These are phyloP conservation scores for Chanos chanos DNA, from an alignment of 2,797 vertebrate species.

Conservation along the genomic window DNA sequence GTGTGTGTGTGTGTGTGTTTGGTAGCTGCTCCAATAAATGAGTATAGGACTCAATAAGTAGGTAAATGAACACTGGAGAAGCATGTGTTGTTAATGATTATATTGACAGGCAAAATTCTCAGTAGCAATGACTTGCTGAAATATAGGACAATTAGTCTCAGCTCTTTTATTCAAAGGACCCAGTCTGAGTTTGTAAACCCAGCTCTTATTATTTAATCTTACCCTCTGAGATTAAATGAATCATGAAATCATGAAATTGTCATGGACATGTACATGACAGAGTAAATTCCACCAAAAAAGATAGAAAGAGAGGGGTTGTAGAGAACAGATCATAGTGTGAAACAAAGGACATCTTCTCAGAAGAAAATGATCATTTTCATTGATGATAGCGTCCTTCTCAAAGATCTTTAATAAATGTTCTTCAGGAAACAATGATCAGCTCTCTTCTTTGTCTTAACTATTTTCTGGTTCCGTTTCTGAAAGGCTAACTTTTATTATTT, in stretches of 20 bases:
- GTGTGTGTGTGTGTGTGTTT: neutral
- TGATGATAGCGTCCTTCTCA: constrained; percentile 1
- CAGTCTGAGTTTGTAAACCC: no score
- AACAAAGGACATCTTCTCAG: constrained; percentile 10
- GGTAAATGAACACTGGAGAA: no score
- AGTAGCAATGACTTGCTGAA: no score
- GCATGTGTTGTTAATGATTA: no score
- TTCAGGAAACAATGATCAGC: constrained; percentile 20
- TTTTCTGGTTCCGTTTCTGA: constrained; percentile 18
- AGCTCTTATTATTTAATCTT: no score
- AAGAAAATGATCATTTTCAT: constrained; percentile 17
- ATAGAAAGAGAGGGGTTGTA: neutral
- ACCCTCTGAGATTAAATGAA: no score
- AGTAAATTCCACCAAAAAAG: neutral
- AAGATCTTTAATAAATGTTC: constrained; percentile 24
- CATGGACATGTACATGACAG: no score
- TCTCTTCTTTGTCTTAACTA: constrained; percentile 8
- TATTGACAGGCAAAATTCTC: no score
- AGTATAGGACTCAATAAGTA: no score
- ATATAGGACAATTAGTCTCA: no score
- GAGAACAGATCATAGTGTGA: neutral
- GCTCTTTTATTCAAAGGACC: no score
- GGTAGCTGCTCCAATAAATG: neutral
- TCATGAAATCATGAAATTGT: no score
- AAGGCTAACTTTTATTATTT: constrained; percentile 14